Base-by-base conservation (phyloP, 1,140 invertebrate genomes). In the Solen grandis region DNA sequence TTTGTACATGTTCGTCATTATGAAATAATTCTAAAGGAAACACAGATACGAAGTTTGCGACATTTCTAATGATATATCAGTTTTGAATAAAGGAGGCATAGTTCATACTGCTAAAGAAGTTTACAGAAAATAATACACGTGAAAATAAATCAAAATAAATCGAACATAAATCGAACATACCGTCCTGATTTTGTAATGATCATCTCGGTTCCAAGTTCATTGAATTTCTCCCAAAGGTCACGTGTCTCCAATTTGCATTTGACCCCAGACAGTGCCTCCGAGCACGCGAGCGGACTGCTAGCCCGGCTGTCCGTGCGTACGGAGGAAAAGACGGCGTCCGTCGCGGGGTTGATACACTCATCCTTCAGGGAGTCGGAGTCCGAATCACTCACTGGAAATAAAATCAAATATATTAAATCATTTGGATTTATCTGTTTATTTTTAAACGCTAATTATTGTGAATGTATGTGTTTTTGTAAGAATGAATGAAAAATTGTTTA, bases 171-270 rank as follows among this genome's bases (percentile, higher is more conserved):
- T n/a, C 33, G 4, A 52, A 27, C 96, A 96, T 95, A 99, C 97
- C 98, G 96, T 93, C 98, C 98, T 92, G 97, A 98, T 93, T 99
- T 99, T 86, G 98, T 99, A 94, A 99, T 99, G 92, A 99, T 98
- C 98, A 99, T 99, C 76, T 99, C 98, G 77, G 98, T 99, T 88
- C 97, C 97, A 63, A 99, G 94, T 92, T 98, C 97, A 93, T 98
- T 97, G 91, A 99, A 99, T 93, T 98, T 98, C 93, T 98, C 97
- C 98, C 98, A 99, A 76, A 99, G 94, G 89, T 99, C 98, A 57
- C 85, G 82, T 4, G 86, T 88, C 62, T 88, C 87, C 52, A 88
- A 81, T 27, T 78, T 78, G 52, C 87, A 87, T 50, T 82, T 74
- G 14, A 87, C 78, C 5, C 31, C 59, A 5, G 80, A 59, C 25